Conservation (phyloP, 2,113 vertebrate genomes). For the Probosciger aterrimus region DNA sequence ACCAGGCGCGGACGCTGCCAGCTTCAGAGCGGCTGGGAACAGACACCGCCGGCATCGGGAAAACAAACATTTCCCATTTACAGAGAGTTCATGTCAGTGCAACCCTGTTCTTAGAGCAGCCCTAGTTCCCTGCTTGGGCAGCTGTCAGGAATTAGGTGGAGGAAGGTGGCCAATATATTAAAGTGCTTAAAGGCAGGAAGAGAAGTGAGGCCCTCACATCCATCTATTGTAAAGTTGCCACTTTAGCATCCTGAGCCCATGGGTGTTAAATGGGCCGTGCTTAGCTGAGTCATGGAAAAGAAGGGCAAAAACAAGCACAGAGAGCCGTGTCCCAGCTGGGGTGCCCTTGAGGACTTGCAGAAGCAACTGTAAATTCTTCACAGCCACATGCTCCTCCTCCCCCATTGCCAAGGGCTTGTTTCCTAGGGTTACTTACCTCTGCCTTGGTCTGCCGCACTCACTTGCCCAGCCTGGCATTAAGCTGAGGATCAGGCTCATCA, state of each 20-base stretch:
- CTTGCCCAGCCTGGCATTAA: neutral
- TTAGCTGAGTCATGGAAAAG: conserved; percentile 65
- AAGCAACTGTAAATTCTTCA: neutral
- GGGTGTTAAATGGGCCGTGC: conserved; percentile 32
- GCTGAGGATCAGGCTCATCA: neutral
- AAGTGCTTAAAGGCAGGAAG: conserved; percentile 60
- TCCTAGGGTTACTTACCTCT: neutral
- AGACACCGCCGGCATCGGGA: neutral
- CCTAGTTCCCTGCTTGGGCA: conserved; percentile 40
- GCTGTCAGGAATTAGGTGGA: conserved; percentile 63
- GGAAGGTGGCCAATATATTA: conserved; percentile 60
- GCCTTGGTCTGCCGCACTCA: neutral
- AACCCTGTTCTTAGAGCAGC: neutral
- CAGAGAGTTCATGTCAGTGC: conserved; percentile 20
- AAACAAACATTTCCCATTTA: conserved; percentile 26
- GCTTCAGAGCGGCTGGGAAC: neutral
- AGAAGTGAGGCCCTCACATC: conserved; percentile 63
- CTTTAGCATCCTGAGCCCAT: conserved; percentile 64
- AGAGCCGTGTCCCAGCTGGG: neutral
- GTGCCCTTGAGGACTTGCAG: conserved; percentile 24
- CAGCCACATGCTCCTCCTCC: neutral
- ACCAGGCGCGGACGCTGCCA: neutral
- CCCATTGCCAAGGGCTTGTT: neutral
- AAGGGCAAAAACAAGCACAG: conserved; percentile 25
- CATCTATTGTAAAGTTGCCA: conserved; percentile 70